Base-by-base conservation (phyloP, 2,113 vertebrate genomes). In the Hyaena hyaena region DNA sequence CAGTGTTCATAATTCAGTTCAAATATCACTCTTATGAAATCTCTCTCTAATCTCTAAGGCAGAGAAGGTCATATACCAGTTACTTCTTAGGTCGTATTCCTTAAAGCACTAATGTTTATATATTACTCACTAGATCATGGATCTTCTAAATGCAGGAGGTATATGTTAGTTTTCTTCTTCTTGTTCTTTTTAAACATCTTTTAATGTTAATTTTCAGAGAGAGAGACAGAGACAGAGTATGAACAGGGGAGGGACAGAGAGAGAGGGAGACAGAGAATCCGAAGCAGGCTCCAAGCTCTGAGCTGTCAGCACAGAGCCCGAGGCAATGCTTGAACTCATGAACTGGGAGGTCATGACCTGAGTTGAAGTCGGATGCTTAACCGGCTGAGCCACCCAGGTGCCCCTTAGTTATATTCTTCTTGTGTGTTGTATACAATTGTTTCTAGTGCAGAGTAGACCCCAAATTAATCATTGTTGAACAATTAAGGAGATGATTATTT, bases 1-100 rank as follows among this genome's bases (percentile, higher is more conserved):
- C 10, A 28, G 73, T 90, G 7, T 89, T 77, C 23, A 21, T 50
- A 93, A 87, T 61, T 97, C n/a, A 69, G 9, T 15, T 95, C 26
- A 84, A 96, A 89, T 83, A 90, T 28, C 26, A 61, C 11, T 74
- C 1, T 9, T 10, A 3, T 87, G 19, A 88, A 89, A 89, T 84
- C 33, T 94, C 1, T 4, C 10, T 28, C 9, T 63, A 31, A 90
- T 87, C 3, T 89, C 14, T 65, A 26, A 80, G 19, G 23, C 77
- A 97, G 28, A 90, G 14, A 77, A 85, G 61, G 24, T 16, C 19
- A 71, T 11, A 53, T 12, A 76, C 8, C 0, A 2, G 4, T 85
- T 26, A 65, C 2, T 43, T 86, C 24, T 58, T 95, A 31, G 14
- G 2, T 15, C 12, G 50, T 43, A 21, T 88, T 84, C 48, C 53